Base-by-base conservation (phyloP, 2,797 vertebrate genomes). In the Ctenopoma multispine region DNA sequence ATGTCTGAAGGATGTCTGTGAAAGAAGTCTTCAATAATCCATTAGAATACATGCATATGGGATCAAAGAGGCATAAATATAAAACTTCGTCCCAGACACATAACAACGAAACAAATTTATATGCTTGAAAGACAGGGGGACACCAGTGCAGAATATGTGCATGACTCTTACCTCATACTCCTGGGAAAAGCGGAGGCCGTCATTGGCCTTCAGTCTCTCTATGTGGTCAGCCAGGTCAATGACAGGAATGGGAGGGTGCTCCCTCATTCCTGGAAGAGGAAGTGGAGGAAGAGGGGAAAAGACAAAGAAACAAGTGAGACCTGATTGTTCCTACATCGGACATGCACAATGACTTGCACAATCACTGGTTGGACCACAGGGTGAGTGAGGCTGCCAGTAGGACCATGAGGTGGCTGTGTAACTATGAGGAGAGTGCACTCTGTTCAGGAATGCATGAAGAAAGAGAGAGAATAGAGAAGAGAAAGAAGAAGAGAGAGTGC, bases 161-260 rank as follows among this genome's bases (percentile, higher is more conserved):
- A 1, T 0, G 7, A 27, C 48, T 75, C 86, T 95, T 80, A 98
- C 97, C 96, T 98, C 97, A 1, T 98, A 98, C 84, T 98, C 97
- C 91, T 98, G 97, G 65, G 97, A 98, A 87, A 98, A 98, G 84
- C 96, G 96, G 55, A 98, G 95, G 77, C 96, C 94, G 0, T 98
- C 97, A 0, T 98, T 98, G 91, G 97, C 97, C 90, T 97, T 98
- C 74, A 98, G 94, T 41, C 96, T 92, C 78, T 98, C 96, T 3
- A 98, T 98, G 92, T 97, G 96, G 92, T 98, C 97, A 0, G 96
- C 89, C 7, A 98, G 93, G 81, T 97, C 96, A 0, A 85, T 88
- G 71, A 96, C 92, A 0, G 96, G 89, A 81, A 96, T 96, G 51
- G 96, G 95, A 7, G 96, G 96, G 84, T 97, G 96, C 77, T 96